Evolutionary conservation across 2,113 vertebrate genomes (phyloP), one percentile per base, ranked within the genome.

Genomic region (Cryptoleucopteryx plumbea): DNA sequence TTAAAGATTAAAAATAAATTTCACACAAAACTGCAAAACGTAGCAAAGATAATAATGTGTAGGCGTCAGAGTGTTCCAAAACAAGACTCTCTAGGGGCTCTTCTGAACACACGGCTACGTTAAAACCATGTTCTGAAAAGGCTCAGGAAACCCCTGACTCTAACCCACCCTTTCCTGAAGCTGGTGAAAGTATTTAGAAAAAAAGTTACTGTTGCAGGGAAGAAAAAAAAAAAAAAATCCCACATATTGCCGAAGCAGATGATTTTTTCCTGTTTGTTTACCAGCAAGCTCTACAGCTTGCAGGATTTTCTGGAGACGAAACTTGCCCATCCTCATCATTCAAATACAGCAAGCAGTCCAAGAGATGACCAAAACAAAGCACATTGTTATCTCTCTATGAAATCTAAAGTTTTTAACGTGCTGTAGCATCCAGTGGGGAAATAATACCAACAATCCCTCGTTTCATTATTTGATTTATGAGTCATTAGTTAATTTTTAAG

Each of bases 121-220:
- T 97, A 97, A 97, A 97, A 93, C 96, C 94, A 68, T 97, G 93
- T 97, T 98, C 98, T 98, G 97, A 98, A 97, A 98, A 95, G 93
- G 90, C 94, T 97, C 98, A 98, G 98, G 98, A 98, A 98, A 98
- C 97, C 98, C 98, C 98, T 95, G 97, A 97, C 93, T 98, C 94
- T 93, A 98, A 98, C 97, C 98, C 98, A 98, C 98, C 98, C 98
- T 98, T 98, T 98, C 98, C 98, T 98, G 98, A 98, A 98, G 97
- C 95, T 98, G 97, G 98, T 96, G 94, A 98, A 98, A 98, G 97
- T 97, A 97, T 97, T 97, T 93, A 91, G n/a, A 66, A 94, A 96
- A 93, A 97, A 97, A 95, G 81, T 87, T 90, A 88, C 86, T 93
- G 94, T 78, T 87, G 29, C 80, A 93, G 42, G 86, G 88, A 89